These are phyloP conservation scores for Parapristionchus giblindavisi DNA, from an alignment of 2,888 invertebrate species.

Conservation along the genomic window DNA sequence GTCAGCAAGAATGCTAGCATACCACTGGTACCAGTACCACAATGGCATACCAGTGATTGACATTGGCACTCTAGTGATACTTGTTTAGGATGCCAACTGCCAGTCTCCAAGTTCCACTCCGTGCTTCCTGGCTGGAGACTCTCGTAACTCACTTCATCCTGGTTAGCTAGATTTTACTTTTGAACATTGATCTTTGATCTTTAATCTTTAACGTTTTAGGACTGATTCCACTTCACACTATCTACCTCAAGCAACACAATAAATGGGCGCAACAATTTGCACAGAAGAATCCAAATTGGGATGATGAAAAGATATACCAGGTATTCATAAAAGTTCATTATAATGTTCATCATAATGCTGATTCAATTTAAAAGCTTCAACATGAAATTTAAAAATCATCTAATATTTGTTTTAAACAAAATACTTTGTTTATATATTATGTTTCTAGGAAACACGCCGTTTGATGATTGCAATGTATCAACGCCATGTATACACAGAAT, in stretches of 20 bases:
- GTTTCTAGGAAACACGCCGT: slow-evolving; percentile 68
- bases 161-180: not conserved
- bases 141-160: slow-evolving; percentile 58
- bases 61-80: not conserved
- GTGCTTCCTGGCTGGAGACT: slow-evolving; percentile 57
- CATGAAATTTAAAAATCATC: too few species aligned
- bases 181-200: not conserved
- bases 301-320: slow-evolving; percentile 52
- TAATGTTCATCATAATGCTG: too few species aligned
- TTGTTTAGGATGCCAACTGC: slow-evolving; percentile 44
- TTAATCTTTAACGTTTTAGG: too few species aligned
- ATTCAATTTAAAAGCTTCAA: too few species aligned
- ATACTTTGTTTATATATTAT: too few species aligned
- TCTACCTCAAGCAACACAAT: slow-evolving; percentile 63
- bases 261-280: slow-evolving; percentile 48
- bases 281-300: slow-evolving; percentile 40
- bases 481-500: slow-evolving; percentile 70
- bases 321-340: slow-evolving; percentile 19
- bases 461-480: slow-evolving; percentile 74
- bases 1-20: too few species aligned
- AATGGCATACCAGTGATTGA: too few species aligned
- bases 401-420: not conserved
- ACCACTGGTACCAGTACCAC: too few species aligned
- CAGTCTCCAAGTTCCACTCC: slow-evolving; percentile 9
- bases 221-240: slow-evolving; percentile 53